A percentile compares a stretch with the other conserved stretches of the same genome.
Evolutionary conservation across 2,888 invertebrate genomes (phyloP).

Genomic region (Amaurobius ferox): DNA sequence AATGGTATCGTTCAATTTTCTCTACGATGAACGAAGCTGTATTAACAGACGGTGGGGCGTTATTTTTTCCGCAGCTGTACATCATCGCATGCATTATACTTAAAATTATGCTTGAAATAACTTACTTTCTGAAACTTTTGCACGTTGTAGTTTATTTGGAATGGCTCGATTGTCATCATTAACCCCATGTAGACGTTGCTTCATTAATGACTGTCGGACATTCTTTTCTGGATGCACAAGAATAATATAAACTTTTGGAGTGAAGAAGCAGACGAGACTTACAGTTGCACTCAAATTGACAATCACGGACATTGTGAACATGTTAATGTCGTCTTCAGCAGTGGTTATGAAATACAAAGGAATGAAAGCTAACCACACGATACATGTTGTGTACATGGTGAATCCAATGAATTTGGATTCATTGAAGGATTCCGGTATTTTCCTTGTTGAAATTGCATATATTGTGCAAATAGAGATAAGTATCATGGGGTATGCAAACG

Average conservation of each 20-base stretch:
- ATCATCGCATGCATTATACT: no score
- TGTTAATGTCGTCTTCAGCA: slow-evolving; percentile 85
- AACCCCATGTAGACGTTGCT: slow-evolving; percentile 76
- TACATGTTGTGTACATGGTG: slow-evolving; percentile 96
- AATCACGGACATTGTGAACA: slow-evolving; percentile 96
- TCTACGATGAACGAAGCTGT: no score
- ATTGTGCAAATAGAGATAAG: slow-evolving; percentile 85
- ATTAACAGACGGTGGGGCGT: no score
- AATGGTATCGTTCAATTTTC: no score
- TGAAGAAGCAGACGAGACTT: slow-evolving; percentile 93
- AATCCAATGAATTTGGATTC: slow-evolving; percentile 79
- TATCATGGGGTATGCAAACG: slow-evolving; percentile 91
- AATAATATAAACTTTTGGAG: slow-evolving; percentile 95
- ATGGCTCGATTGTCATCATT: slow-evolving; percentile 32
- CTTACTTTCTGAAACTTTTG: slow-evolving; percentile 73
- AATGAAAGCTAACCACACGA: slow-evolving; percentile 79
- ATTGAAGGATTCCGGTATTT: slow-evolving; percentile 79
- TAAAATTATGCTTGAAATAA: no score
- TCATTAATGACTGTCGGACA: slow-evolving; percentile 83
- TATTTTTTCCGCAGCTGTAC: no score
- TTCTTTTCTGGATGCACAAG: slow-evolving; percentile 92
- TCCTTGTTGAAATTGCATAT: slow-evolving; percentile 78
- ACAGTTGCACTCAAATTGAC: slow-evolving; percentile 96
- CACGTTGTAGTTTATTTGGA: slow-evolving; percentile 51
- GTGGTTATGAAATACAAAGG: slow-evolving; percentile 82